Base-by-base conservation (phyloP, 2,113 vertebrate species). In the Salminus brasiliensis region DNA sequence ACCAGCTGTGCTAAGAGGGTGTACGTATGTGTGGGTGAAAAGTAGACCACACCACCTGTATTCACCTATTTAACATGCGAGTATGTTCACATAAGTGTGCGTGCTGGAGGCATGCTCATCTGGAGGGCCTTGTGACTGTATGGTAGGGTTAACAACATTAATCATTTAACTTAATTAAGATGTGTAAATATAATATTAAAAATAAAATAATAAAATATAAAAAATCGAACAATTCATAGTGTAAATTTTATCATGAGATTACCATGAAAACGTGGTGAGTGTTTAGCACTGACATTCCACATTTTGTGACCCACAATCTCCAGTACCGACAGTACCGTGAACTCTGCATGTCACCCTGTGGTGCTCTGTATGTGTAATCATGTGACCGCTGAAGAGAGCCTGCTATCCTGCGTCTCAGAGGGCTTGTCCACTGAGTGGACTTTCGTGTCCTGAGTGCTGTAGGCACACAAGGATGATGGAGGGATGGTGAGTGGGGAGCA, bases 401-500 rank as follows among this genome's bases (percentile, higher is more conserved):
- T 72, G 55, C 11, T 47, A 49, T n/a, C 59, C 12, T 49, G 52
- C 3, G 30, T 27, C 32, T 79, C 34, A 3, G 47, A 77, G 49
- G 45, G 63, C 32, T 21, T 75, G 71, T 75, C 60, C 32, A 41
- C 34, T 6, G 43, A 30, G 41, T 21, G 74, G 62, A 36, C 47
- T 2, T 36, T 30, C 29, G n/a, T 52, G 30, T 71, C 21, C 53
- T 62, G 59, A 72, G 49, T 30, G 16, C 69, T 21, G 7, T n/a
- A 27, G 7, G 7, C 18, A 39, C 12, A 8, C 52, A 39, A 73
- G 34, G 21, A 29, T 62, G 60, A 78, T 78, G 36, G 79, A 84
- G 30, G 43, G 8, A 72, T 62, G 47, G 69, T 3, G 55, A 10
- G 13, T 34, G 12, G 16, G 0, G 39, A 25, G 72, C 39, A 53